Evolutionary conservation across 1,140 invertebrate genomes (phyloP).

Genomic region (Euglossa dilemma): DNA sequence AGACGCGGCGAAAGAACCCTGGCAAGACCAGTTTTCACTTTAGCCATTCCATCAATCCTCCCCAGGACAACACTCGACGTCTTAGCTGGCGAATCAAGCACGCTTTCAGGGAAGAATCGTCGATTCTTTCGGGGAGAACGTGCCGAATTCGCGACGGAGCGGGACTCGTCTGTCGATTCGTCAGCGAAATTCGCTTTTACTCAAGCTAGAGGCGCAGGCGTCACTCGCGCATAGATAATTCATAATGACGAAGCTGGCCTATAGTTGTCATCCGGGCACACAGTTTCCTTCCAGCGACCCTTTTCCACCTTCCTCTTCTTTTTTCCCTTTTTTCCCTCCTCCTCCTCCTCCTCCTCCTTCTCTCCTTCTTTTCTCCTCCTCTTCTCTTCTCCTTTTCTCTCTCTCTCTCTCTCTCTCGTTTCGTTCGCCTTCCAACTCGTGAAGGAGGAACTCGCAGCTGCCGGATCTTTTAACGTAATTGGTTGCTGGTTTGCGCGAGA

Average conservation of each 20-base stretch:
- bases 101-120: background rate
- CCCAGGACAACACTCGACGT: background rate
- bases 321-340: background rate
- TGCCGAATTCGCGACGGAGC: background rate
- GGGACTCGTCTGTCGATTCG: constrained; percentile 33
- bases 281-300: constrained; percentile 3
- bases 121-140: background rate
- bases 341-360: background rate
- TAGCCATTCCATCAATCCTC: background rate
- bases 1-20: background rate
- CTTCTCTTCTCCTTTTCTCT: background rate
- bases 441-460: constrained; percentile 32
- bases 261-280: constrained; percentile 50
- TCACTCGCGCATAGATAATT: constrained; percentile 56
- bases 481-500: constrained; percentile 17
- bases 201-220: constrained; percentile 56
- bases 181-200: constrained; percentile 43
- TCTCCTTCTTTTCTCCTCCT: background rate
- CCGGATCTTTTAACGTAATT: constrained; percentile 53
- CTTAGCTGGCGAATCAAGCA: background rate
- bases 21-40: background rate
- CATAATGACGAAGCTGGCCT: constrained; percentile 54
- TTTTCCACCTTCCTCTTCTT: background rate
- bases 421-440: background rate
- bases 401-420: background rate